Conservation (phyloP, 30 jellyfish, hydroid and myxozoan genomes). For the Mastigias papua region DNA sequence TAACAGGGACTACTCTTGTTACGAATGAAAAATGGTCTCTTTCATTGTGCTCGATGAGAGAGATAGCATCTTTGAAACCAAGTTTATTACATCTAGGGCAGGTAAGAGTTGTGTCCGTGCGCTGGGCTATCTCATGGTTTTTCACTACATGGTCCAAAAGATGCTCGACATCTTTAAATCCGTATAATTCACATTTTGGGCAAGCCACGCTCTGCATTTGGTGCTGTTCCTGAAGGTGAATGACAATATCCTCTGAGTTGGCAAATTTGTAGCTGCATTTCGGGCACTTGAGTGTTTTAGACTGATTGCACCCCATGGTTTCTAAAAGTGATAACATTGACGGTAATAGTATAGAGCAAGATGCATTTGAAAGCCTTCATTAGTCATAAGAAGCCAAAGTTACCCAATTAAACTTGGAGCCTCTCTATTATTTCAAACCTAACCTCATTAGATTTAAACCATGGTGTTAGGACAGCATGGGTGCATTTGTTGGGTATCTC, state of each 20-base stretch:
- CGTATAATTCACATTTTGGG: constrained; percentile 6
- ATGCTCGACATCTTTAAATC: not conserved
- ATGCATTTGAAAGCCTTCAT: too few relatives aligned
- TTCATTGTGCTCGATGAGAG: constrained; percentile 38
- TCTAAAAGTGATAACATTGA: too few relatives aligned
- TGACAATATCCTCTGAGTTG: constrained; percentile 28
- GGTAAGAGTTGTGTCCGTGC: not conserved
- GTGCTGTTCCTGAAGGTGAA: constrained; percentile 34
- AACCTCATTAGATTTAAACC: too few relatives aligned
- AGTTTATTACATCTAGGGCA: constrained; percentile 67
- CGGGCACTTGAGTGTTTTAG: constrained; percentile 37
- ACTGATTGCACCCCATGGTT: constrained; percentile 58
- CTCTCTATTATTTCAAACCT: too few relatives aligned
- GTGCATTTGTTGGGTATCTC: too few relatives aligned
- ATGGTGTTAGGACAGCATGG: too few relatives aligned
- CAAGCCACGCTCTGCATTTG: not conserved
- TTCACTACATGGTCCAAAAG: not conserved
- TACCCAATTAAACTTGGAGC: too few relatives aligned
- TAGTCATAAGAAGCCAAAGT: too few relatives aligned
- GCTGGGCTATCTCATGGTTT: not conserved
- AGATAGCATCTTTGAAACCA: constrained; percentile 56
- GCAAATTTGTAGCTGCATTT: constrained; percentile 33
- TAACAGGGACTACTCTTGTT: not conserved
- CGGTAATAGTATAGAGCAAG: too few relatives aligned
- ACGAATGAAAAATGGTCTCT: not conserved